phyloP scores from a whole-genome alignment of 2,888 invertebrate genomes.

The Yponomeuta sedellus region DNA sequence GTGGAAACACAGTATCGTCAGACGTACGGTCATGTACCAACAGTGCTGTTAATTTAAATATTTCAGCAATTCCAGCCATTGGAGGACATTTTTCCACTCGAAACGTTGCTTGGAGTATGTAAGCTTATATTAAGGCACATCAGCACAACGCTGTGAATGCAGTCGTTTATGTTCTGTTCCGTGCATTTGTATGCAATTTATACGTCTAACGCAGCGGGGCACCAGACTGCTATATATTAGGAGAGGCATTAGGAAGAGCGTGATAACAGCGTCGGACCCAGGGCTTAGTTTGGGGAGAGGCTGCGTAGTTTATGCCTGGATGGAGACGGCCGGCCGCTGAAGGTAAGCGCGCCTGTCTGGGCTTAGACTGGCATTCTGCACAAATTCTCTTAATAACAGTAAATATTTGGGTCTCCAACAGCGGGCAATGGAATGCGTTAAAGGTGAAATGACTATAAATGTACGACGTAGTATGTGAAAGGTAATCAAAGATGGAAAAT shows the following conservation, averaged over 20 bases:
- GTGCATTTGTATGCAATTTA: conserved; percentile 51
- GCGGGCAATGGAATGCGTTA: too few relatives aligned
- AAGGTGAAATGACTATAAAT: too few relatives aligned
- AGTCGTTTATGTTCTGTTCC: conserved; percentile 9
- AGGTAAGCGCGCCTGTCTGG: too few relatives aligned
- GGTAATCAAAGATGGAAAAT: too few relatives aligned
- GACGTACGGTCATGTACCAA: too few relatives aligned
- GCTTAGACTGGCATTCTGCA: too few relatives aligned
- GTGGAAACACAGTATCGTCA: too few relatives aligned
- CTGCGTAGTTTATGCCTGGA: not conserved
- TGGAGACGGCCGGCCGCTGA: not conserved
- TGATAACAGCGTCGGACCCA: not conserved
- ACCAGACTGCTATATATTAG: conserved; percentile 30
- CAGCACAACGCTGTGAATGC: conserved; percentile 15
- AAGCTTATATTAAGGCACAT: not conserved
- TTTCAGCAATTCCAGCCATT: not conserved
- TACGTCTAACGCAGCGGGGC: conserved; percentile 56
- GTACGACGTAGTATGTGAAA: too few relatives aligned
- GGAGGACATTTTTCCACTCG: not conserved
- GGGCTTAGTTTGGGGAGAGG: not conserved
- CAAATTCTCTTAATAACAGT: too few relatives aligned
- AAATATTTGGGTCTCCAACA: too few relatives aligned
- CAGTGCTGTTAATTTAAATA: not conserved
- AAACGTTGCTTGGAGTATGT: not conserved
- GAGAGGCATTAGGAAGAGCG: conserved; percentile 26